Evolutionary conservation across 2,113 vertebrate genomes (phyloP).

Genomic region (Eurypyga helias): DNA sequence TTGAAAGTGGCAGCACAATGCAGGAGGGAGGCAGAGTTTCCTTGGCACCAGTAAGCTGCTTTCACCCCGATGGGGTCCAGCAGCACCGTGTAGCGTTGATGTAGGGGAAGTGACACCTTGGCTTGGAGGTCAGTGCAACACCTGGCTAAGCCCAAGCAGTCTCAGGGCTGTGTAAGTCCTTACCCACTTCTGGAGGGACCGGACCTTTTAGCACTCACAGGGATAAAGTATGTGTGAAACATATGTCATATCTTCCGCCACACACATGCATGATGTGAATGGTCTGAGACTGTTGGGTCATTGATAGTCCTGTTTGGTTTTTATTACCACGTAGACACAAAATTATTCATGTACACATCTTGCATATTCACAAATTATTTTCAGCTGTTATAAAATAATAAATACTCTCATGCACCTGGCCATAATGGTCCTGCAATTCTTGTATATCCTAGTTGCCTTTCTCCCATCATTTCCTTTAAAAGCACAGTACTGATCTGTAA

Average conservation of each 20-base stretch:
- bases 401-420: neutral
- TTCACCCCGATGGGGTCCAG: neutral
- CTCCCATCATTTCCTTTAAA: neutral
- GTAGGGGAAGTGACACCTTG: neutral
- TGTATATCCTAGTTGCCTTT: neutral
- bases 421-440: neutral
- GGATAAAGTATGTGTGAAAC: conserved; percentile 11
- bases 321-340: neutral
- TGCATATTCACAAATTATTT: conserved; percentile 15
- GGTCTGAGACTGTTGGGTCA: neutral
- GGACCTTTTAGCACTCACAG: neutral
- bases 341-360: neutral
- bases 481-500: rapidly evolving
- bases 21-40: neutral
- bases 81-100: neutral
- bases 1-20: neutral
- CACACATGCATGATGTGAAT: neutral
- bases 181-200: neutral
- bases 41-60: neutral
- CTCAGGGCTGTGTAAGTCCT: neutral
- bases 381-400: conserved; percentile 1
- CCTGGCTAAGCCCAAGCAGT: neutral
- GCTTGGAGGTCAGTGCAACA: neutral
- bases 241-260: neutral
- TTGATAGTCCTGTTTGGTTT: neutral